These are phyloP conservation scores for Rafetus swinhoei DNA, from an alignment of 2,113 vertebrate species.

Conservation along the genomic window DNA sequence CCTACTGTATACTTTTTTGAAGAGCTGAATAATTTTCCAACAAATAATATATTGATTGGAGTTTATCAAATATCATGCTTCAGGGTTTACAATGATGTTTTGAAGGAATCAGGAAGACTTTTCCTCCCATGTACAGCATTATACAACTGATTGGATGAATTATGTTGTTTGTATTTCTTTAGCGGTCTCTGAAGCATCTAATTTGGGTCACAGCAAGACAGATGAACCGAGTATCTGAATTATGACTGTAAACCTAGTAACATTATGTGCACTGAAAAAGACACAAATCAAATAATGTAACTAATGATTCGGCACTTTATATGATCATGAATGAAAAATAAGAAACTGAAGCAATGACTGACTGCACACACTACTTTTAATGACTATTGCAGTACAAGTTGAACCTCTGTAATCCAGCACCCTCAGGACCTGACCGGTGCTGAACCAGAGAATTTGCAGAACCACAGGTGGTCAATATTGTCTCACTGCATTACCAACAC, in stretches of 20 bases:
- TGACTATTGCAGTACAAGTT: too few relatives aligned
- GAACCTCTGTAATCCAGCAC: too few relatives aligned
- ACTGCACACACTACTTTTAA: background rate
- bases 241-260: background rate
- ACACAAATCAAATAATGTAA: rapidly evolving
- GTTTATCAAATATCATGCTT: background rate
- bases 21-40: background rate
- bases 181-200: background rate
- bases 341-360: background rate
- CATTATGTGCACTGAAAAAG: background rate
- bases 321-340: background rate
- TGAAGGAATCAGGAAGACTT: background rate
- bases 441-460: too few relatives aligned
- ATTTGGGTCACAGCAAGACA: background rate
- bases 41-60: background rate
- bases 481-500: too few relatives aligned
- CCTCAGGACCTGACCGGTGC: too few relatives aligned
- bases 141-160: background rate
- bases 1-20: background rate
- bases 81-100: background rate
- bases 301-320: background rate
- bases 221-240: background rate
- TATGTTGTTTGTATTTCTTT: background rate
- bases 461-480: too few relatives aligned
- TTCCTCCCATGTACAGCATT: background rate